These are phyloP conservation scores for Hycleus cichorii DNA, from an alignment of 1,140 invertebrate genomes.

Conservation along the genomic window DNA sequence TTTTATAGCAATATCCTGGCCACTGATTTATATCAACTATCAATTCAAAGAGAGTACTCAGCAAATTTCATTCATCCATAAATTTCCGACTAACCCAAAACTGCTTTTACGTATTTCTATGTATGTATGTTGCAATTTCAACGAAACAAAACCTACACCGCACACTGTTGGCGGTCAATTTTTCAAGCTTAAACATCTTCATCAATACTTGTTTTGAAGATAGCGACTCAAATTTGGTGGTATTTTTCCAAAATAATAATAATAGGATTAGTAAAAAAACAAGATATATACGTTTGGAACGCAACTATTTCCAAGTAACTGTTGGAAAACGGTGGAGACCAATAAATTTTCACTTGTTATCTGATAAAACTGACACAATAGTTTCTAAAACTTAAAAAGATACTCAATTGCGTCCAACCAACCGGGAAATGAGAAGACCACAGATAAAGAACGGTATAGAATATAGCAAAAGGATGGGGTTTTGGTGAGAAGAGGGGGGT, in stretches of 20 bases:
- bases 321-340: slow-evolving; percentile 2
- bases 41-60: slow-evolving; percentile 37
- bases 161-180: too few species aligned
- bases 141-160: too few species aligned
- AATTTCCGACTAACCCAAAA: slow-evolving; percentile 27
- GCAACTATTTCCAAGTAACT: too few species aligned
- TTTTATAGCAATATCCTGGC: slow-evolving; percentile 36
- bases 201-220: too few species aligned
- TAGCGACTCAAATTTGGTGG: too few species aligned
- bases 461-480: neutral
- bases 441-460: slow-evolving; percentile 30
- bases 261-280: too few species aligned
- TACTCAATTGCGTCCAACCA: slow-evolving; percentile 38
- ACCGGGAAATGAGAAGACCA: slow-evolving; percentile 38
- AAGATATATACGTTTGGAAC: too few species aligned
- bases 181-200: too few species aligned
- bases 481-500: neutral
- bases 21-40: slow-evolving; percentile 36
- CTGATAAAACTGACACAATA: slow-evolving; percentile 39
- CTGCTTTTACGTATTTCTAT: slow-evolving; percentile 25
- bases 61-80: slow-evolving; percentile 34
- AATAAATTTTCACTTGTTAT: slow-evolving; percentile 34
- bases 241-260: too few species aligned
- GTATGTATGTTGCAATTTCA: slow-evolving; percentile 26
- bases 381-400: slow-evolving; percentile 39